A percentile compares a stretch with the other conserved stretches of the same genome.
Conservation (phyloP, 2,113 vertebrate species). For the Suricata suricatta region DNA sequence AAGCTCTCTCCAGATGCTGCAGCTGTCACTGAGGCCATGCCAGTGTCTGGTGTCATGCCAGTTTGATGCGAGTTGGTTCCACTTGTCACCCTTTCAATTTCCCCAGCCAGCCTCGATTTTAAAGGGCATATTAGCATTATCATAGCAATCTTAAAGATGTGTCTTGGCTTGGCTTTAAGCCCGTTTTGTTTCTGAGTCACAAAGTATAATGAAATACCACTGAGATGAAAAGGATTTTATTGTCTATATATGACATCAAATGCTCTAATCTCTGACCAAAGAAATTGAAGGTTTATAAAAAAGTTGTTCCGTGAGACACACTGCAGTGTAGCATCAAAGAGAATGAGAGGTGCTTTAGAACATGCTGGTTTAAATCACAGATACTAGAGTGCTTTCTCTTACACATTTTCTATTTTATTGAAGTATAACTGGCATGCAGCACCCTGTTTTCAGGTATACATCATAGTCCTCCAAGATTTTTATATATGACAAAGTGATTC, state of each 20-base stretch:
- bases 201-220: conserved; percentile 75
- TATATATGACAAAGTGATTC: background rate
- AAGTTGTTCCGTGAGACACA: conserved; percentile 29
- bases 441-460: background rate
- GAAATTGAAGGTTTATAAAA: conserved; percentile 21
- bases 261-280: conserved; percentile 66
- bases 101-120: conserved; percentile 84
- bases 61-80: conserved; percentile 86
- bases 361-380: background rate
- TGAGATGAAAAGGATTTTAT: conserved; percentile 76
- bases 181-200: conserved; percentile 77
- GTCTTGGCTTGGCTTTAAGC: conserved; percentile 72
- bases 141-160: conserved; percentile 83
- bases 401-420: background rate
- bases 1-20: conserved; percentile 82
- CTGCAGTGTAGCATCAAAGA: conserved; percentile 6
- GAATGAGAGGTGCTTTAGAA: background rate
- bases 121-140: conserved; percentile 88
- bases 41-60: conserved; percentile 83
- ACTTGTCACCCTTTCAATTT: conserved; percentile 88
- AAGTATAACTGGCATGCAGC: background rate
- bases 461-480: background rate
- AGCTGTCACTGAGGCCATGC: conserved; percentile 84
- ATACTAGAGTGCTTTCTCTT: background rate
- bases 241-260: conserved; percentile 68